Percentiles rank a stretch among this genome's conserved stretches.
phyloP scores from a whole-genome alignment of 2,888 invertebrate genomes.

The Pasiphila rectangulata region DNA sequence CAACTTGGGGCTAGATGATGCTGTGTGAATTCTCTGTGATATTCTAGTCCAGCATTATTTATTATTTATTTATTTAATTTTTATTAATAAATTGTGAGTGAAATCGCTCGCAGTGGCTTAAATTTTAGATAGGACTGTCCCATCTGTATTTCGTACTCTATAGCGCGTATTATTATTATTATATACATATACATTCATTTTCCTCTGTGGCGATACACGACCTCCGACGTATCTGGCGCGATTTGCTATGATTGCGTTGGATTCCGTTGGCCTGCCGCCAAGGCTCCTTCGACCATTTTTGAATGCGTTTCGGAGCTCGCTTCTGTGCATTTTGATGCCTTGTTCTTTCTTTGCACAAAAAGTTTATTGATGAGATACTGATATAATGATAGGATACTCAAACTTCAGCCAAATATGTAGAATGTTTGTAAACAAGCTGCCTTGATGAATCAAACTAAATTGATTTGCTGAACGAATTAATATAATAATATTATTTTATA shows the following conservation, averaged over 20 bases:
- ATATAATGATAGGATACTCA: background rate
- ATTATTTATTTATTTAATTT: no score
- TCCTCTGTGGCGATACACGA: conserved; percentile 24
- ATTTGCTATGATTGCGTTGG: conserved; percentile 32
- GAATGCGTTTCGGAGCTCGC: conserved; percentile 18
- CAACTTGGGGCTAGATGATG: no score
- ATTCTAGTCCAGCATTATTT: no score
- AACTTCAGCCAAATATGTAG: background rate
- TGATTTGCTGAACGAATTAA: no score
- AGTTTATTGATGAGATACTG: background rate
- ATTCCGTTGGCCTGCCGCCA: conserved; percentile 29
- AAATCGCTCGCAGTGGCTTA: background rate
- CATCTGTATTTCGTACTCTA: conserved; percentile 11
- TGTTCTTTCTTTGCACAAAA: background rate
- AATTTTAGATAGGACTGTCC: background rate
- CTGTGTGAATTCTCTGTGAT: no score
- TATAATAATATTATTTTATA: no score
- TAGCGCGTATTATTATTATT: conserved; percentile 21
- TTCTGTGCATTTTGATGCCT: conserved; percentile 2
- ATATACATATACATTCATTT: no score
- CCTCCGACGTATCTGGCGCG: conserved; percentile 39
- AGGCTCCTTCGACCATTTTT: conserved; percentile 19
- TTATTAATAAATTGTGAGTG: no score
- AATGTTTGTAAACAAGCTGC: no score
- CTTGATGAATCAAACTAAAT: no score